phyloP scores from a whole-genome alignment of 64 coral and sea anemone genomes.

The Actinia equina region DNA sequence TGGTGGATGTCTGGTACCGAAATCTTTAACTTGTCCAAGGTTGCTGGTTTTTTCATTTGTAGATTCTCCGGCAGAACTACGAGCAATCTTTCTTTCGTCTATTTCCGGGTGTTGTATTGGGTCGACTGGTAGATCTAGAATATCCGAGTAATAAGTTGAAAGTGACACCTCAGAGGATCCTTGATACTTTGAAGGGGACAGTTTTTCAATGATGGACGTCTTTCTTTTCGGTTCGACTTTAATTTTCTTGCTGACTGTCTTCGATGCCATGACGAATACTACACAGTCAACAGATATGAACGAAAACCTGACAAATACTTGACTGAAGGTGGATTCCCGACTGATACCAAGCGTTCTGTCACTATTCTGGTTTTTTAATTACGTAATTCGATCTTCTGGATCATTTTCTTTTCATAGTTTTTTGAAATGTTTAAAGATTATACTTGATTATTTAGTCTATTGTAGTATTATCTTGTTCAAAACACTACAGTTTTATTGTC shows the following conservation, averaged over 20 bases:
- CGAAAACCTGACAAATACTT: too few relatives aligned
- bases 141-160: not conserved
- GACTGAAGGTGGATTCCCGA: not conserved
- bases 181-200: not conserved
- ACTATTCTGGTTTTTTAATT: not conserved
- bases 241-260: not conserved
- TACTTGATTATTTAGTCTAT: not conserved
- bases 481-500: too few relatives aligned
- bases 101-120: not conserved
- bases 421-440: not conserved
- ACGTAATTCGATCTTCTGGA: not conserved
- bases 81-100: not conserved
- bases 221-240: constrained; percentile 3
- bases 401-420: not conserved
- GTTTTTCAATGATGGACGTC: not conserved
- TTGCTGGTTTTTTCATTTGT: not conserved
- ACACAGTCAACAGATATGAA: too few relatives aligned
- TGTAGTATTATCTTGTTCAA: too few relatives aligned
- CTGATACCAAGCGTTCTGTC: not conserved
- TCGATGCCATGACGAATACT: not conserved
- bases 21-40: not conserved
- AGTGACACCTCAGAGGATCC: too few relatives aligned
- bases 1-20: not conserved
- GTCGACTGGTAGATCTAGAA: not conserved
- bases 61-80: too few relatives aligned